These are phyloP conservation scores for Apantesis nais DNA, from an alignment of 2,888 invertebrate genomes.

Conservation along the genomic window DNA sequence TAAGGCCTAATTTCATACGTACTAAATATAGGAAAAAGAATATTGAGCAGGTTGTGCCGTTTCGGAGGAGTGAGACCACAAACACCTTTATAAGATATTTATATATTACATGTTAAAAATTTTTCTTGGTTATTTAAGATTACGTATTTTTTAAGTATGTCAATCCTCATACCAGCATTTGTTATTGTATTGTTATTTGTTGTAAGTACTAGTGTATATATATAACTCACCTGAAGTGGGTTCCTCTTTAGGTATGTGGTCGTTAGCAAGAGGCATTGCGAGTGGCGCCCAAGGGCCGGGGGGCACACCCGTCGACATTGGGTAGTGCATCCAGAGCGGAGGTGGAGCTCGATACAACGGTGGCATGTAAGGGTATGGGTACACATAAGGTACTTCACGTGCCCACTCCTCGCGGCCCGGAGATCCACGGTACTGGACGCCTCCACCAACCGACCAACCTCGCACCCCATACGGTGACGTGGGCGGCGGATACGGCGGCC, in stretches of 20 bases:
- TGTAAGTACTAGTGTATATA: no score
- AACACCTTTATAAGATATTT: no score
- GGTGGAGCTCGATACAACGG: constrained; percentile 73
- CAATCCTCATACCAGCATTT: neutral
- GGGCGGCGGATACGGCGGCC: constrained; percentile 62
- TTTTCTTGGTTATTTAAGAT: neutral
- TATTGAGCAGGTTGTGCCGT: no score
- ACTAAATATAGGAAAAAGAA: no score
- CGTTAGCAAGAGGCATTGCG: constrained; percentile 77
- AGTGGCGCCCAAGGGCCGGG: constrained; percentile 85
- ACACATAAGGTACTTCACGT: constrained; percentile 71
- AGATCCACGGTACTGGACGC: constrained; percentile 54
- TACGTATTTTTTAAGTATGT: neutral
- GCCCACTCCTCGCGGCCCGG: constrained; percentile 62
- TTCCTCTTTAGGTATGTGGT: constrained; percentile 85
- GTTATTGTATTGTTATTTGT: no score
- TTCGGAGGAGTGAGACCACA: no score
- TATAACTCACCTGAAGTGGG: constrained; percentile 82
- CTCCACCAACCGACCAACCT: constrained; percentile 39
- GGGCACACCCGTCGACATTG: constrained; percentile 74
- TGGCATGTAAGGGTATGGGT: constrained; percentile 77
- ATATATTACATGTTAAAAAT: neutral
- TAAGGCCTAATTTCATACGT: no score
- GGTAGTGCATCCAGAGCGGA: constrained; percentile 81
- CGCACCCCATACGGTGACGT: constrained; percentile 59